Conservation (phyloP, 2,888 invertebrate species). For the Gnatocerus cornutus region DNA sequence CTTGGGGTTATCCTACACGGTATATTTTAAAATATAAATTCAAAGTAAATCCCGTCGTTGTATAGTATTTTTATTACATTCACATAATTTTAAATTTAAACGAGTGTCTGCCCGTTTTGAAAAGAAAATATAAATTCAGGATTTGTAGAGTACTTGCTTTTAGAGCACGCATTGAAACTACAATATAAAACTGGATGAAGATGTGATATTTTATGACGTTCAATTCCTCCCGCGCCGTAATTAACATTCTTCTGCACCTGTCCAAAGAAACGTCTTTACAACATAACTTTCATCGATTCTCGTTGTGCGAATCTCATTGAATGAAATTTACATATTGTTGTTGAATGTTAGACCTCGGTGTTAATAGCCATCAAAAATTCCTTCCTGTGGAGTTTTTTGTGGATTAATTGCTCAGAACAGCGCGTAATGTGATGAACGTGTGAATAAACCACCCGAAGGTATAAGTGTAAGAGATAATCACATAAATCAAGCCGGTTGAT, state of each 20-base stretch:
- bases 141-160: slow-evolving; percentile 2
- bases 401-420: slow-evolving; percentile 41
- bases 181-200: no score
- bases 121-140: not conserved
- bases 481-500: slow-evolving; percentile 55
- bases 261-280: no score
- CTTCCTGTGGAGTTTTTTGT: slow-evolving; percentile 21
- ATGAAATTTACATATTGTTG: no score
- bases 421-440: slow-evolving; percentile 43
- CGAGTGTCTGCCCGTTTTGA: slow-evolving; percentile 3
- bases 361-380: not conserved
- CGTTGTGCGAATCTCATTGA: no score
- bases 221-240: no score
- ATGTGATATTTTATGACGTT: no score
- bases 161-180: no score
- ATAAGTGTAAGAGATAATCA: slow-evolving; percentile 57
- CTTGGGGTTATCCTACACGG: slow-evolving; percentile 4
- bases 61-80: slow-evolving; percentile 19
- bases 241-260: no score
- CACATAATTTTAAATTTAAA: slow-evolving; percentile 22
- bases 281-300: no score
- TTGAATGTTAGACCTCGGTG: no score
- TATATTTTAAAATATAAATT: slow-evolving; percentile 10
- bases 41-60: slow-evolving; percentile 13
- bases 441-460: slow-evolving; percentile 56